Conservation (phyloP, 2,113 vertebrate species). For the Enhydra lutris region DNA sequence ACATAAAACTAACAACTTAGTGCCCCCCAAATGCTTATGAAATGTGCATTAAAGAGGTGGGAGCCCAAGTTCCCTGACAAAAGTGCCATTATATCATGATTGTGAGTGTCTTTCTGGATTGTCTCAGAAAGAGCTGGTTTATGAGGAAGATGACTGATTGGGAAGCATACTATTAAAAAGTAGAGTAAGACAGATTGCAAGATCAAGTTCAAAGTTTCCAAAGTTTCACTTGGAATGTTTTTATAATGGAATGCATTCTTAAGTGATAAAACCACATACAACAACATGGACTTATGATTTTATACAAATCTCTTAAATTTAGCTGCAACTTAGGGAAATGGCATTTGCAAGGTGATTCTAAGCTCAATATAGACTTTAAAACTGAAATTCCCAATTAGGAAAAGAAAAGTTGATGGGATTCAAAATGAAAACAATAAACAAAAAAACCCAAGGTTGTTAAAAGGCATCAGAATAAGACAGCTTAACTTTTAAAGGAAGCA, state of each 20-base stretch:
- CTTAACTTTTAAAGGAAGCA: not conserved
- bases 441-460: not conserved
- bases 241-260: slow-evolving; percentile 38
- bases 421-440: not conserved
- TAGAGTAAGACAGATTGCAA: slow-evolving; percentile 24
- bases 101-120: slow-evolving; percentile 62
- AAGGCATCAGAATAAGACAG: not conserved
- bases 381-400: slow-evolving; percentile 4
- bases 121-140: slow-evolving; percentile 57
- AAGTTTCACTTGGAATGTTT: slow-evolving; percentile 52
- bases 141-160: slow-evolving; percentile 55
- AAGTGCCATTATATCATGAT: slow-evolving; percentile 59
- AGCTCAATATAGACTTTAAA: slow-evolving; percentile 30
- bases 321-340: slow-evolving; percentile 28
- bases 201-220: slow-evolving; percentile 52
- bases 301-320: slow-evolving; percentile 37
- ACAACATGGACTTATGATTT: not conserved
- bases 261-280: slow-evolving; percentile 21
- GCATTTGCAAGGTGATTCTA: slow-evolving; percentile 22
- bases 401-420: slow-evolving; percentile 13
- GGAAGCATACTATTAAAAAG: slow-evolving; percentile 61
- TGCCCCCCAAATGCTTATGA: slow-evolving; percentile 70
- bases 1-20: slow-evolving; percentile 70
- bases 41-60: slow-evolving; percentile 72
- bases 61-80: slow-evolving; percentile 47